These are phyloP conservation scores for Sphyrna mokarran DNA, from an alignment of 2,113 vertebrate genomes.

Conservation along the genomic window DNA sequence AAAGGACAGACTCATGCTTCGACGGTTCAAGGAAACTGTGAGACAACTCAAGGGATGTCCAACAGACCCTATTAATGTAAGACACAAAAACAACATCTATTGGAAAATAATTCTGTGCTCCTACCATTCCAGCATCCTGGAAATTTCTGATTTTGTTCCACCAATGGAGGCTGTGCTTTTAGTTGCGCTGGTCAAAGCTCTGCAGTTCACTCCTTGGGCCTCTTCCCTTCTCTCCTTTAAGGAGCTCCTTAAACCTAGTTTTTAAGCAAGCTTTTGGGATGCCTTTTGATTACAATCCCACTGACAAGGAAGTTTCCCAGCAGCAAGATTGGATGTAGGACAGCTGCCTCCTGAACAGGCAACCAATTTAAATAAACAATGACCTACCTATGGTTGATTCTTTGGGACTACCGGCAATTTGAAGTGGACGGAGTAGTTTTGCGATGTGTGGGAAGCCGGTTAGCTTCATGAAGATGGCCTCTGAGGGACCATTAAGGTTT, in stretches of 20 bases:
- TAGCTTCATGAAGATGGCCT: no score
- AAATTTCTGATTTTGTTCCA: not conserved
- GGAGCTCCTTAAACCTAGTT: not conserved
- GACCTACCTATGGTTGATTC: not conserved
- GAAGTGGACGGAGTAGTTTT: no score
- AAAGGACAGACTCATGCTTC: not conserved
- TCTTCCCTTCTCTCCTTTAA: not conserved
- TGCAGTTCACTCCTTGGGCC: not conserved
- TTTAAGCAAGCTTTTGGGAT: not conserved
- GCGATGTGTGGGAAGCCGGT: no score
- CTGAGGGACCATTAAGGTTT: no score
- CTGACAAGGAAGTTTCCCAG: not conserved
- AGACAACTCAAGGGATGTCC: not conserved
- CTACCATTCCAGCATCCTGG: not conserved
- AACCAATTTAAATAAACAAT: not conserved
- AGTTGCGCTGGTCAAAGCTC: not conserved
- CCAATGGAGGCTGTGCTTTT: not conserved
- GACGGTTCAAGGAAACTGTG: not conserved
- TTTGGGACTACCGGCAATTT: no score
- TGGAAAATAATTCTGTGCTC: not conserved
- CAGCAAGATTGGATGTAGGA: not conserved
- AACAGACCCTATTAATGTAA: not conserved
- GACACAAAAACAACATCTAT: not conserved
- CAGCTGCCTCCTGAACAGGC: no score
- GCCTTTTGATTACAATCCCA: not conserved